Evolutionary conservation across 2,113 vertebrate genomes (phyloP).

Genomic region (Tragelaphus scriptus): DNA sequence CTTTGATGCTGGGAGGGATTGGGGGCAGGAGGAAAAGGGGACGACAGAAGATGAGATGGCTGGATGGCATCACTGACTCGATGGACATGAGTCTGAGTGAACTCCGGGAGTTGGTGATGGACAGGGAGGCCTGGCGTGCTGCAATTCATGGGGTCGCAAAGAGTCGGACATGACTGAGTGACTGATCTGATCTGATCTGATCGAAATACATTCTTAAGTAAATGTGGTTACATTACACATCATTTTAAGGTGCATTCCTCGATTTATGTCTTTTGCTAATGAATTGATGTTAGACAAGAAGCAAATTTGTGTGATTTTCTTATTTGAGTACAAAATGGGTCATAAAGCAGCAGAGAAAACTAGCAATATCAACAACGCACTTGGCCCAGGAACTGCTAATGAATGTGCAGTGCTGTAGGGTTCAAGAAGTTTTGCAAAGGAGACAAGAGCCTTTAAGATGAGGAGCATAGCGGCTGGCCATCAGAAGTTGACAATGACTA

Average conservation of each 20-base stretch:
- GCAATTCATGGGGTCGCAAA: too few relatives aligned
- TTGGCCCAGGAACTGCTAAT: not conserved
- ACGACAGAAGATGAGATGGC: too few relatives aligned
- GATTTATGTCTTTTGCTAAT: not conserved
- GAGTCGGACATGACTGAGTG: too few relatives aligned
- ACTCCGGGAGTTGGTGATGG: too few relatives aligned
- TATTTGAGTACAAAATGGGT: not conserved
- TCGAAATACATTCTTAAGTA: not conserved
- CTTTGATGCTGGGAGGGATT: too few relatives aligned
- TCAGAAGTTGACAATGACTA: not conserved
- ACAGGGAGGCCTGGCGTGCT: too few relatives aligned
- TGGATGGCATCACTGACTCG: too few relatives aligned
- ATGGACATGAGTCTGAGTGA: too few relatives aligned
- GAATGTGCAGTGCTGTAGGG: not conserved
- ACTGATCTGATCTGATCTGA: too few relatives aligned
- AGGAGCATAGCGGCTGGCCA: fast-evolving
- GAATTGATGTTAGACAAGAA: not conserved
- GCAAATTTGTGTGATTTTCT: not conserved
- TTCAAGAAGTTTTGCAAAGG: not conserved
- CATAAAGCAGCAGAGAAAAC: not conserved
- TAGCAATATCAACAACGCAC: not conserved
- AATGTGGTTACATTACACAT: not conserved
- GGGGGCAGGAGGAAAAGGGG: too few relatives aligned
- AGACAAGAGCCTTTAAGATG: not conserved
- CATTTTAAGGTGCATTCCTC: not conserved